Evolutionary conservation across 2,888 invertebrate genomes (phyloP), one percentile per base, ranked within the genome.

Genomic region (Ochlodes sylvanus): DNA sequence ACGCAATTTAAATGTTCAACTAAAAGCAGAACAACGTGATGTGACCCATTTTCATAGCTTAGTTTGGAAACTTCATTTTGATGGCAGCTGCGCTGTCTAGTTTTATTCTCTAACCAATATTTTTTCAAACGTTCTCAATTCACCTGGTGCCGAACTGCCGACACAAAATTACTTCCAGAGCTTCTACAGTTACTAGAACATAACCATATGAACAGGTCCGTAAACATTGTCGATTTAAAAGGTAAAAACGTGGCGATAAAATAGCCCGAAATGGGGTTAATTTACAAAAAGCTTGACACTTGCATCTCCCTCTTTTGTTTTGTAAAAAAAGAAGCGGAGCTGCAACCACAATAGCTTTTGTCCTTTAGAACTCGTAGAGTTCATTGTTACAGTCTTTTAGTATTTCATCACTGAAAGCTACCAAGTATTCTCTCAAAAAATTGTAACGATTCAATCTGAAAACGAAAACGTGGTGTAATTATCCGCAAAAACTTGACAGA

Each of bases 381-480:
- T 44, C 42, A 27, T 47, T 60, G 60, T 60, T 32, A 44, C 21
- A 27, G 2, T 47, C 9, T 15, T 47, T 52, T 52, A 14, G 47
- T 44, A 47, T 60, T 17, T 47, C 21, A 52, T n/a, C 14, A 52
- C 7, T 14, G 27, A n/a, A 19, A 7, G 19, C n/a, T 42, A 42
- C 27, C 15, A 17, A 27, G 27, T 10, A 50, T 47, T 47, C 56
- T 17, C n/a, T 55, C 7, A 63, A 63, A 57, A 57, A 42, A 52
- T 38, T 41, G 34, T 58, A n/a, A 57, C 50, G 57, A 65, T 58
- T 58, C 15, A 54, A 60, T 66, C 27, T 60, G 52, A 58, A 60
- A 66, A 58, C 21, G 42, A 66, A 62, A 66, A 58, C 15, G 42
- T 54, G 52, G 60, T 66, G 41, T 66, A 66, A 66, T 66, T 60